Percentiles rank a stretch among this genome's conserved stretches.
Conservation (phyloP, 2,888 invertebrate species). For the Heliconius charithonia region DNA sequence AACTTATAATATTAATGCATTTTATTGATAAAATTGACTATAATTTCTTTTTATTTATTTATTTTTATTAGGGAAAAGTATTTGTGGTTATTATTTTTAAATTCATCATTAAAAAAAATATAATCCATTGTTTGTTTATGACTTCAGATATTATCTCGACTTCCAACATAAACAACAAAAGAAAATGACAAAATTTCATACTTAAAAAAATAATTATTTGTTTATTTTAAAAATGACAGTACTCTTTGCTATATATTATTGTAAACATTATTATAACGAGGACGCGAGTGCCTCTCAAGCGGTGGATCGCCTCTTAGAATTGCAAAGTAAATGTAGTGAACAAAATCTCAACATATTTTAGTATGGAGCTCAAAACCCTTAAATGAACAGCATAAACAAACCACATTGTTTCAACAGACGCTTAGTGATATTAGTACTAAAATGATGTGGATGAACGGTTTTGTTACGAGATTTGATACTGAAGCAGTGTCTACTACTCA, state of each 20-base stretch:
- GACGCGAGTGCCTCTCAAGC: slow-evolving; percentile 14
- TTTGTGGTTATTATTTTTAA: background rate
- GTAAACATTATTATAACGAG: slow-evolving; percentile 13
- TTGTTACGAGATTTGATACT: background rate
- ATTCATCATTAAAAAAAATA: background rate
- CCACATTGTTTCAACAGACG: slow-evolving; percentile 28
- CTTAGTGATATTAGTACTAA: slow-evolving; percentile 13
- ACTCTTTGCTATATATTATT: background rate
- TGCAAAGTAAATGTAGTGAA: slow-evolving; percentile 37
- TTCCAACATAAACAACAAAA: background rate
- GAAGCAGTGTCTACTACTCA: background rate
- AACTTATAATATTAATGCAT: background rate
- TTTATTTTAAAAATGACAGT: slow-evolving; percentile 9
- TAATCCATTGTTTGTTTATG: background rate
- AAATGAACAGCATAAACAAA: slow-evolving; percentile 37
- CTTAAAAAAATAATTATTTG: slow-evolving; percentile 18
- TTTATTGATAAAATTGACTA: background rate
- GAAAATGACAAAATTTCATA: background rate
- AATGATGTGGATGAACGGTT: background rate
- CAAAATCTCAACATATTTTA: slow-evolving; percentile 33
- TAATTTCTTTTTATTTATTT: background rate
- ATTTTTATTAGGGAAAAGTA: background rate
- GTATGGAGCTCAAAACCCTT: slow-evolving; percentile 23
- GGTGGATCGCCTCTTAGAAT: slow-evolving; percentile 36
- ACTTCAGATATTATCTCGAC: background rate